These are phyloP conservation scores for Drosophila bipectinata DNA, from an alignment of 1,140 invertebrate genomes.

Conservation along the genomic window DNA sequence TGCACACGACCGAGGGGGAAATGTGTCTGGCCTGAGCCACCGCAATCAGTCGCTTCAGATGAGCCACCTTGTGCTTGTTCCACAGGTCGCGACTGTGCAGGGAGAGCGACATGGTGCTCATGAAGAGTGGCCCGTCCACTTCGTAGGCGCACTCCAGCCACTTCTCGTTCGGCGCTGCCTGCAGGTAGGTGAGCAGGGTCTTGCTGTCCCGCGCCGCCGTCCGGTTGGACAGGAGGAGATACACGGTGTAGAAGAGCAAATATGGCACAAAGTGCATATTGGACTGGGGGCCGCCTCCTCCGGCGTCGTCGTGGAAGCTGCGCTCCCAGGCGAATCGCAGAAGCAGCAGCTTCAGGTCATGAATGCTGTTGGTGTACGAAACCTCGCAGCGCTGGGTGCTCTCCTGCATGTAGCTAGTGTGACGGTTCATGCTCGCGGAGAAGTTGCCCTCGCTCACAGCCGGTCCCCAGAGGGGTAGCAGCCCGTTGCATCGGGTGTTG, in stretches of 20 bases:
- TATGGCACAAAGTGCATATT: slow-evolving; percentile 99
- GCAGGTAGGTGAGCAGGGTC: slow-evolving; percentile 88
- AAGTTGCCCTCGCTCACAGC: slow-evolving; percentile 97
- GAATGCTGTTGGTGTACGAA: slow-evolving; percentile 93
- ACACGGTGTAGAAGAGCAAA: slow-evolving; percentile 96
- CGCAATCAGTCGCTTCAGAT: slow-evolving; percentile 91
- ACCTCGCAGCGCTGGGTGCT: slow-evolving; percentile 95
- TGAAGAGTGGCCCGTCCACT: slow-evolving; percentile 95
- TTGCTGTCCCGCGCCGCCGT: slow-evolving; percentile 88
- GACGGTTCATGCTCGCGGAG: slow-evolving; percentile 95
- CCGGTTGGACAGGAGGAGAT: slow-evolving; percentile 87
- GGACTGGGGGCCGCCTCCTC: slow-evolving; percentile 97
- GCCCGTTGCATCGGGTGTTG: slow-evolving; percentile 98
- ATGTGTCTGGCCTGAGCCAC: slow-evolving; percentile 91
- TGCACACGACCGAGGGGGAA: slow-evolving; percentile 85
- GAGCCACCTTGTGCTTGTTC: slow-evolving; percentile 88
- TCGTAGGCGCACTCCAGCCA: slow-evolving; percentile 94
- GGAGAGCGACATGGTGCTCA: slow-evolving; percentile 91
- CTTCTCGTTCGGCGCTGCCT: slow-evolving; percentile 85
- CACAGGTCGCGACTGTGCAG: slow-evolving; percentile 90
- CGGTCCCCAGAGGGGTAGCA: slow-evolving; percentile 98
- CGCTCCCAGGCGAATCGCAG: slow-evolving; percentile 96
- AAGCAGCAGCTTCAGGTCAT: slow-evolving; percentile 96
- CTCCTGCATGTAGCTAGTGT: slow-evolving; percentile 94
- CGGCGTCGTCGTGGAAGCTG: slow-evolving; percentile 98